phyloP scores from a whole-genome alignment of 2,797 vertebrate genomes.

The Pantherophis alleghaniensis region DNA sequence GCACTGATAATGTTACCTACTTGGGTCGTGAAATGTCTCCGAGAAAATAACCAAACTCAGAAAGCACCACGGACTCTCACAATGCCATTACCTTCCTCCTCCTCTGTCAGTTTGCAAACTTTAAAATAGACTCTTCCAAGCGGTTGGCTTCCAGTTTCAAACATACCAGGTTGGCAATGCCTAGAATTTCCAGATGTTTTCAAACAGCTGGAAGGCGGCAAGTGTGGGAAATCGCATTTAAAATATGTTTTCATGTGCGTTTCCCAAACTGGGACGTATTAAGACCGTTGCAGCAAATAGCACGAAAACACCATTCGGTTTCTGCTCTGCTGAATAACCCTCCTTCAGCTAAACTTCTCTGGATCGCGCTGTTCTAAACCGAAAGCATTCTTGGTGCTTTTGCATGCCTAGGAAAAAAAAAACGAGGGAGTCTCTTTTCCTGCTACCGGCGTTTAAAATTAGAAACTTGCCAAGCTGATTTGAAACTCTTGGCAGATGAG shows the following conservation, averaged over 20 bases:
- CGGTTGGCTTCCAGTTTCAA: background rate
- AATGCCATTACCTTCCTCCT: background rate
- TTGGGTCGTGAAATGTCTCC: background rate
- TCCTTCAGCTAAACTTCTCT: constrained; percentile 26
- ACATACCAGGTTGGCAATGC: background rate
- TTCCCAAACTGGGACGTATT: background rate
- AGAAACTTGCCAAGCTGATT: constrained; percentile 61
- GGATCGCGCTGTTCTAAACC: constrained; percentile 40
- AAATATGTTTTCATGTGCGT: background rate
- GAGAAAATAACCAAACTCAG: background rate
- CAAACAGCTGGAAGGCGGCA: background rate
- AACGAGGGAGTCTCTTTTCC: constrained; percentile 54
- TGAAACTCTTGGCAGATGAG: constrained; percentile 67
- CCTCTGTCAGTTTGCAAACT: background rate
- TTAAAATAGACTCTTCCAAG: background rate
- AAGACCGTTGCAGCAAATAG: background rate
- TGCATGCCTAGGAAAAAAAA: constrained; percentile 10
- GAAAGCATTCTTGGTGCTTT: background rate
- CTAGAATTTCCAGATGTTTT: background rate
- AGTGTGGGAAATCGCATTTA: background rate
- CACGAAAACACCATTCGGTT: fast-evolving
- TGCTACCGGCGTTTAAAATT: constrained; percentile 59
- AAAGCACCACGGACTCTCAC: background rate
- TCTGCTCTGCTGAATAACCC: background rate
- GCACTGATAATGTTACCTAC: background rate